phyloP scores from a whole-genome alignment of 2,888 invertebrate genomes.

The Belgica antarctica region DNA sequence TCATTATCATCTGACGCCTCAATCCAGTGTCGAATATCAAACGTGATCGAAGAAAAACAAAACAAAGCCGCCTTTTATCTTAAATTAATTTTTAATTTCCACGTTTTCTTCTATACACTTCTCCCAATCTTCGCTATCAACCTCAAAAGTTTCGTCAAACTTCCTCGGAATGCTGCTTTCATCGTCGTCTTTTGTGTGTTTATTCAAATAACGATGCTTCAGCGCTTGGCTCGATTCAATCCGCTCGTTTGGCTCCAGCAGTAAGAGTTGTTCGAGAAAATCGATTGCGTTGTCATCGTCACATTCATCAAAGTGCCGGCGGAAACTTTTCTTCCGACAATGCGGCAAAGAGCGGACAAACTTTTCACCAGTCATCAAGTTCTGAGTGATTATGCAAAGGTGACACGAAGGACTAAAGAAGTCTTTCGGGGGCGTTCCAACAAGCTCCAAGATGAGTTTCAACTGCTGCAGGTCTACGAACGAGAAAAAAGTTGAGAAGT shows the following conservation, averaged over 20 bases:
- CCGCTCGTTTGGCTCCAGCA: slow-evolving; percentile 34
- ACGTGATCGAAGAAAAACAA: not conserved
- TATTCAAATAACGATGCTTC: slow-evolving; percentile 34
- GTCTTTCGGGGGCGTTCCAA: slow-evolving; percentile 41
- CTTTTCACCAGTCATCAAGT: slow-evolving; percentile 39
- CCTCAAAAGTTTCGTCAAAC: slow-evolving; percentile 19
- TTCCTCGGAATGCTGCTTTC: not conserved
- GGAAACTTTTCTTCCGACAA: slow-evolving; percentile 26
- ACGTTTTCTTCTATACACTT: slow-evolving; percentile 25
- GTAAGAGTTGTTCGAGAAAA: slow-evolving; percentile 31
- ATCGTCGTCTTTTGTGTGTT: slow-evolving; percentile 6
- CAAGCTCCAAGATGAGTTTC: slow-evolving; percentile 22
- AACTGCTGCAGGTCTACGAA: slow-evolving; percentile 36
- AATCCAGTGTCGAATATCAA: no score
- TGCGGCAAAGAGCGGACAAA: slow-evolving; percentile 30
- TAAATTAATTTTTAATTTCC: slow-evolving; percentile 35
- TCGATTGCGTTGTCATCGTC: slow-evolving; percentile 27
- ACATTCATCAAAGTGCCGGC: slow-evolving; percentile 35
- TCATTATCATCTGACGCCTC: no score
- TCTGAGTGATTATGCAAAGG: slow-evolving; percentile 40
- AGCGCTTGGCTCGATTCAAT: slow-evolving; percentile 17
- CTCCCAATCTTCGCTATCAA: slow-evolving; percentile 28
- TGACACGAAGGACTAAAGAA: slow-evolving; percentile 41
- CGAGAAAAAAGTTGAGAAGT: not conserved
- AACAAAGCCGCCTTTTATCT: not conserved